Base-by-base conservation (phyloP, 2,888 invertebrate genomes). In the Agrochola macilenta region DNA sequence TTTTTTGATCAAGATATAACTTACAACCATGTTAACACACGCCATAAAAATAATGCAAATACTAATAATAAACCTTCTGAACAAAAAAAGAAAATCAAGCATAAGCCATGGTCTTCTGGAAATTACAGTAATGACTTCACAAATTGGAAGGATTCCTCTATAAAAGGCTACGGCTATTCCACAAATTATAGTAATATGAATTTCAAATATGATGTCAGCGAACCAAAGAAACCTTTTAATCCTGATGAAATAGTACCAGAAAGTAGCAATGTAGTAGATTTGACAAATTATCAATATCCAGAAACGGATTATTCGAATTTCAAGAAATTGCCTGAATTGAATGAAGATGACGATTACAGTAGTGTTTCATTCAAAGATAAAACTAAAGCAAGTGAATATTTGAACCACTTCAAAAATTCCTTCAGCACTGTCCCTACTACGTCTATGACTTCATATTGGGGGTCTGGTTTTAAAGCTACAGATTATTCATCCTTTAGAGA, bases 81-180 rank as follows among this genome's bases (percentile, higher is more conserved):
- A 60, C 90, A 89, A 63, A 94, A 94, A 88, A 95, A 96, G 81
- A 94, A 94, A 89, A 85, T 89, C 17, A 96, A 94, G 82, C 89
- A 86, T 76, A 94, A 93, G 69, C 92, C 93, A 17, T 93, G 92
- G 94, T 78, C 82, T 20, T 83, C 89, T 20, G 89, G 85, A 49
- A 92, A 91, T 78, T 90, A 91, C 61, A 89, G 84, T 69, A 90
- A 90, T 77, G 90, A 93, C 69, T 90, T 88, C 9, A 93, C 94
- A 83, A 92, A 90, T 76, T 91, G 92, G 89, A 94, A 92, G 72
- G 93, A 93, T 86, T 89, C 92, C 11, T 86, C 90, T 52, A 77
- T 91, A 23, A 94, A 94, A 81, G 94, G 94, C 43, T 95, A 95
- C 81, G 93, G 94, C 79, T 95, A 95, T 88, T 92, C 93, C 14